These are phyloP conservation scores for Tribolium castaneum DNA, from an alignment of 1,140 invertebrate genomes.

Conservation along the genomic window DNA sequence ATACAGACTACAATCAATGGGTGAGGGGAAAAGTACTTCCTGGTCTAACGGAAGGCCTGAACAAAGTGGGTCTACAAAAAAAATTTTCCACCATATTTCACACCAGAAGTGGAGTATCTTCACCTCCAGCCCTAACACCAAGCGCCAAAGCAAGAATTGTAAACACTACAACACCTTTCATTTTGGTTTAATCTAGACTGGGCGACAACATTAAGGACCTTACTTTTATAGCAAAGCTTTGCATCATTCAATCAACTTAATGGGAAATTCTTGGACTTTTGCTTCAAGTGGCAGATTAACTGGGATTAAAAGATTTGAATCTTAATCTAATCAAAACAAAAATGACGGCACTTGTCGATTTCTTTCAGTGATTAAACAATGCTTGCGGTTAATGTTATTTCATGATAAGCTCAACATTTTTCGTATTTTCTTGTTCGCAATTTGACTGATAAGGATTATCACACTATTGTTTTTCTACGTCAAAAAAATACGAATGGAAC, in stretches of 20 bases:
- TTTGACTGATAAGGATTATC: not conserved
- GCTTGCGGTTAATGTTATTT: no score
- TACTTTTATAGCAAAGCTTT: not conserved
- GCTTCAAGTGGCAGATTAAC: not conserved
- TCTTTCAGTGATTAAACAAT: not conserved
- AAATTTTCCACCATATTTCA: not conserved
- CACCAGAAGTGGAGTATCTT: not conserved
- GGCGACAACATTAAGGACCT: not conserved
- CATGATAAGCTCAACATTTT: no score
- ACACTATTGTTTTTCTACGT: not conserved
- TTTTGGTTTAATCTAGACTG: not conserved
- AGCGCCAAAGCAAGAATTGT: not conserved
- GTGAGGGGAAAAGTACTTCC: slow-evolving; percentile 14
- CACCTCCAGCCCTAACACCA: not conserved
- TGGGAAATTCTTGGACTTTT: not conserved
- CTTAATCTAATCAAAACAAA: not conserved
- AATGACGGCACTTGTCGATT: not conserved
- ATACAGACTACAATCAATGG: not conserved
- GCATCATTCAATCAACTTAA: not conserved
- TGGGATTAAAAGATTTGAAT: not conserved
- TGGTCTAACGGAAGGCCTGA: not conserved
- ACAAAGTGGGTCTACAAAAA: slow-evolving; percentile 19
- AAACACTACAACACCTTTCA: not conserved
- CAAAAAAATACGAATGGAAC: not conserved
- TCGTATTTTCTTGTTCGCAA: no score